Evolutionary conservation across 2,888 invertebrate species (phyloP), one percentile per base, ranked within the genome.

Genomic region (Pachydiplax longipennis): DNA sequence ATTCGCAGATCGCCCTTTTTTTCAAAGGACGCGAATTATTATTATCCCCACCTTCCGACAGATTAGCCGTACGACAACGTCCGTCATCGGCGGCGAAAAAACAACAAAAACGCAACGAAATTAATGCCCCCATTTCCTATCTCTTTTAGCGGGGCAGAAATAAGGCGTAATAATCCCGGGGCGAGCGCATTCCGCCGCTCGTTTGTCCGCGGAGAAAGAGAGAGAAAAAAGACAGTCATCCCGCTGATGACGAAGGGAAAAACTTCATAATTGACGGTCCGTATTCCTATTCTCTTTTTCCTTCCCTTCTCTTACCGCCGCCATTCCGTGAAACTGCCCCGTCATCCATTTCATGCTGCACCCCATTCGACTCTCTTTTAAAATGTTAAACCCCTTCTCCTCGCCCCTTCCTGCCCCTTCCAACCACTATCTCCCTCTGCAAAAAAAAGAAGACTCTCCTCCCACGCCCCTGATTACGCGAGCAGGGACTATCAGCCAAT

Each of bases 401-500:
- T 35, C 31, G 44, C 82, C 48, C 80, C 37, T 0, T 22, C 82
- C 48, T 12, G 2, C 44, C 44, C n/a, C 31, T 25, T 6, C 83
- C 31, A 2, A 10, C 61, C 87, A 5, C 73, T 35, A 13, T n/a
- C 48, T 13, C 81, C 44, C 81, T 31, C 40, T 1, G 1, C 40
- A 15, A 53, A 15, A 53, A 53, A 53, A 53, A 18, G 18, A 53
- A 18, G 18, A 53, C 2, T 18, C 35, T 22, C 53, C 25, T 53
- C 53, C 83, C 53, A 15, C 58, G 87, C 8, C 58, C 87, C 87
- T 87, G 87, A 87, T 87, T 87, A 87, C 87, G 87, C 87, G 87
- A 58, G 61, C 87, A n/a, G 87, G 87, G 87, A 87, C 87, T 87
- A 87, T 87, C 87, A 87, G 87, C 87, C 87, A 87, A 87, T 87